Evolutionary conservation across 2,888 invertebrate genomes (phyloP).

Genomic region (Dascillus cervinus): DNA sequence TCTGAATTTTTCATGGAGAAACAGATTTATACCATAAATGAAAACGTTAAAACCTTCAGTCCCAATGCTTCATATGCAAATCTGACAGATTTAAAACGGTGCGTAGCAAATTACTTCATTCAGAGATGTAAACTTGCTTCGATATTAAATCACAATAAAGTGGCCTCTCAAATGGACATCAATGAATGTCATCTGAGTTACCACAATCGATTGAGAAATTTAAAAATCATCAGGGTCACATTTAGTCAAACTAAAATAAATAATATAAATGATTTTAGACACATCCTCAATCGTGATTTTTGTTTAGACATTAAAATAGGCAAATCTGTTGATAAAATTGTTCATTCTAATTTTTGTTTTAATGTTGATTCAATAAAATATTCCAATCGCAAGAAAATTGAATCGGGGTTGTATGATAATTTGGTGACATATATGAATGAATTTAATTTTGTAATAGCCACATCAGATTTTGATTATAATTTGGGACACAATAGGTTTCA

Average conservation of each 20-base stretch:
- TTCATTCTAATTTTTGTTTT: constrained; percentile 52
- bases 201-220: not conserved
- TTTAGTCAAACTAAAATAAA: not conserved
- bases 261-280: not conserved
- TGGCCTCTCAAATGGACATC: not conserved
- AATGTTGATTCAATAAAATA: too few relatives aligned
- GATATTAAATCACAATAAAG: not conserved
- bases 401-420: too few relatives aligned
- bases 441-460: constrained; percentile 21
- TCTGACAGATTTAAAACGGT: not conserved
- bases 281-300: constrained; percentile 4
- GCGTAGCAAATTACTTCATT: constrained; percentile 52
- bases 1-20: constrained; percentile 57
- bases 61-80: constrained; percentile 23
- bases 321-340: constrained; percentile 45
- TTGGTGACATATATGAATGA: constrained; percentile 5
- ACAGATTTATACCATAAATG: constrained; percentile 60
- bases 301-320: constrained; percentile 45
- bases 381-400: too few relatives aligned
- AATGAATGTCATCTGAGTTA: not conserved
- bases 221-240: not conserved
- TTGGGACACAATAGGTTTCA: constrained; percentile 26
- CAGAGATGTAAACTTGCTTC: constrained; percentile 47
- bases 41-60: constrained; percentile 57
- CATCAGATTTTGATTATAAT: constrained; percentile 21